Evolutionary conservation across 1,140 invertebrate genomes (phyloP).

Genomic region (Camponotus vicinus): DNA sequence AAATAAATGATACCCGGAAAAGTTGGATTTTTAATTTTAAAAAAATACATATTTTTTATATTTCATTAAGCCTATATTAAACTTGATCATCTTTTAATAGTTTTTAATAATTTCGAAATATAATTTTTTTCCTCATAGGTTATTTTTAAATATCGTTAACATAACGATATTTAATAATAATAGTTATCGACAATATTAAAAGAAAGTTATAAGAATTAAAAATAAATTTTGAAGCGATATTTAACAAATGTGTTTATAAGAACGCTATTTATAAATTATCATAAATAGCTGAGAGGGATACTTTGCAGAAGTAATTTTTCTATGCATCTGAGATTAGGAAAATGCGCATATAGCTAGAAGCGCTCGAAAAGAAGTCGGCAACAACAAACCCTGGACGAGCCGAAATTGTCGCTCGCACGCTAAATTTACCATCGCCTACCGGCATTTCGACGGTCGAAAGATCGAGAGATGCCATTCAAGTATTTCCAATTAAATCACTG

Average conservation of each 20-base stretch:
- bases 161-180: neutral
- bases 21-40: neutral
- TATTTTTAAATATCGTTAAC: neutral
- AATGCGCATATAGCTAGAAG: neutral
- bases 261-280: neutral
- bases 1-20: neutral
- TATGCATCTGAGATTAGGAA: constrained; percentile 14
- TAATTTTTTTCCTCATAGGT: neutral
- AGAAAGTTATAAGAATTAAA: neutral
- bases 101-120: neutral
- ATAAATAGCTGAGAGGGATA: neutral
- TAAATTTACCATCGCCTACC: constrained; percentile 76
- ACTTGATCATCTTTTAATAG: neutral
- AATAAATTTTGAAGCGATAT: neutral
- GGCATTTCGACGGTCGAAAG: constrained; percentile 66
- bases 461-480: constrained; percentile 78
- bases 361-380: constrained; percentile 29
- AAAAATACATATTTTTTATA: neutral
- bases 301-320: neutral
- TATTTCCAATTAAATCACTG: constrained; percentile 76
- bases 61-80: neutral
- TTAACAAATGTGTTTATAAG: neutral
- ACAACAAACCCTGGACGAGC: constrained; percentile 55
- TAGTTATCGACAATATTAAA: neutral
- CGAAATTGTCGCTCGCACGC: constrained; percentile 66